These are phyloP conservation scores for Atractosteus spatula DNA, from an alignment of 2,113 vertebrate species.

Conservation along the genomic window DNA sequence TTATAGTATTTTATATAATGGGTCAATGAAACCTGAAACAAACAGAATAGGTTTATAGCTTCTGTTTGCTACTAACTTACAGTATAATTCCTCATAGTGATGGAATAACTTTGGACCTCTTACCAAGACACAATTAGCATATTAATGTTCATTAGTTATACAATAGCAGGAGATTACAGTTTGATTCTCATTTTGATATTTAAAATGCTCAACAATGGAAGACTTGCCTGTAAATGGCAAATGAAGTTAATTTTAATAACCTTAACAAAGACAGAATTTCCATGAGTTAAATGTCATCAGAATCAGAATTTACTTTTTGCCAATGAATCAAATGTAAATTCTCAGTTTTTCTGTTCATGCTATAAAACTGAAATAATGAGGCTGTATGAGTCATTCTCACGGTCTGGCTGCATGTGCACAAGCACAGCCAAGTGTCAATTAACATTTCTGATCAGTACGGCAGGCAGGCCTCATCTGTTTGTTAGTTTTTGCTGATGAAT, in stretches of 20 bases:
- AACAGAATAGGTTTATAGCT: no score
- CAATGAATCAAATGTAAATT: neutral
- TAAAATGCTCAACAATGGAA: constrained; percentile 19
- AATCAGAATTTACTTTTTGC: constrained; percentile 8
- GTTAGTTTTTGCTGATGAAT: neutral
- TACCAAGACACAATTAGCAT: constrained; percentile 5
- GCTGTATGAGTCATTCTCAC: neutral
- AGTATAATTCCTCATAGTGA: no score
- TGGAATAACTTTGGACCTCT: no score
- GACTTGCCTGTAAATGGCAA: neutral
- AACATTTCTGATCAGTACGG: neutral
- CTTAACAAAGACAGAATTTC: constrained; percentile 11
- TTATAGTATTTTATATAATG: no score
- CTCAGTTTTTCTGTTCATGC: neutral
- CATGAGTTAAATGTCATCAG: constrained; percentile 2
- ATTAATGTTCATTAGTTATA: neutral
- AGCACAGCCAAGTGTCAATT: neutral
- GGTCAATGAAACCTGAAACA: no score
- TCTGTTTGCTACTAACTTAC: no score
- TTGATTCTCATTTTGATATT: neutral
- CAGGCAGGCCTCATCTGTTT: neutral
- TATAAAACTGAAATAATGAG: neutral
- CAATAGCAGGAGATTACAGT: neutral
- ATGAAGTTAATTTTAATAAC: constrained; percentile 17
- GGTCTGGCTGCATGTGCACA: neutral